Evolutionary conservation across 1,140 invertebrate genomes (phyloP).

Genomic region (Zaprionus inermis): DNA sequence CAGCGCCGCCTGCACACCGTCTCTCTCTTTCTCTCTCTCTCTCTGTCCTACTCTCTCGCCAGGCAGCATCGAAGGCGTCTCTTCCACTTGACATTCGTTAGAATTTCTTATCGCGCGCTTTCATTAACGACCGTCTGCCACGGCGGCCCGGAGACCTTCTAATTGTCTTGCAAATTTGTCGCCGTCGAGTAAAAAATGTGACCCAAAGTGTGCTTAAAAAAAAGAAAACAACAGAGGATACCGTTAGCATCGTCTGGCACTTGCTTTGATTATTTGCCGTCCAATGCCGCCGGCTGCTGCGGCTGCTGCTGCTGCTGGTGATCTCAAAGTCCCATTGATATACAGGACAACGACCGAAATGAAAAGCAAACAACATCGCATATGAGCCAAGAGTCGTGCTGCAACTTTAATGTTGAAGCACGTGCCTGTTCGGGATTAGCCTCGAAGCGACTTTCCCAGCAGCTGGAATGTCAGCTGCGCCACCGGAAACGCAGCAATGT

Average conservation of each 20-base stretch:
- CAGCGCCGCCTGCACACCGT: constrained; percentile 56
- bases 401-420: constrained; percentile 62
- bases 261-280: constrained; percentile 57
- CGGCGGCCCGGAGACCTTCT: constrained; percentile 66
- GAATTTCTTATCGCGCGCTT: constrained; percentile 76
- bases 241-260: constrained; percentile 4
- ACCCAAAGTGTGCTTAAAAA: constrained; percentile 32
- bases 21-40: too few relatives aligned
- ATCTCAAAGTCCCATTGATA: constrained; percentile 28
- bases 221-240: constrained; percentile 12
- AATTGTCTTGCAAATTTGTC: constrained; percentile 82
- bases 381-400: constrained; percentile 25
- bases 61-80: constrained; percentile 13
- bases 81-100: constrained; percentile 69
- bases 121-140: constrained; percentile 71
- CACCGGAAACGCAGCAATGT: constrained; percentile 51
- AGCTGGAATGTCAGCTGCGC: constrained; percentile 62
- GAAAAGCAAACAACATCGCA: constrained; percentile 72
- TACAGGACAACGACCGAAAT: constrained; percentile 61
- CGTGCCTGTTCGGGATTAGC: constrained; percentile 75
- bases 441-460: constrained; percentile 43
- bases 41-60: constrained; percentile 2
- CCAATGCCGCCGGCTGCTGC: constrained; percentile 24
- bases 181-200: constrained; percentile 50
- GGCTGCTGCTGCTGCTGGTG: constrained; percentile 5